Conservation (phyloP, 2,797 vertebrate species). For the Petrocephalus schoutedeni region DNA sequence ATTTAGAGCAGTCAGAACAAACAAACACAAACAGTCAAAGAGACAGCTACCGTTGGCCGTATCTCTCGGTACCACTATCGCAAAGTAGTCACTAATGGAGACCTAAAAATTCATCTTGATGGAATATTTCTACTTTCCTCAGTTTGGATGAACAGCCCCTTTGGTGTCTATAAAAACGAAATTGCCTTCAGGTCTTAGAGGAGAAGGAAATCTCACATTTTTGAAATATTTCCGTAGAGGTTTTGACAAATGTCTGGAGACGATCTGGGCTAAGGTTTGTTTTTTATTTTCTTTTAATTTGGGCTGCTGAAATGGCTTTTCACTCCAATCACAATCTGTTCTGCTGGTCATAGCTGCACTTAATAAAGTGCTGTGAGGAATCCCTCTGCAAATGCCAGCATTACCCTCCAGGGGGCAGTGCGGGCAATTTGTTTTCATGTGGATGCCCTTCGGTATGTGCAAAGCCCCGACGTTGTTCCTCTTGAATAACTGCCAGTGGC, state of each 20-base stretch:
- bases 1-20: not conserved
- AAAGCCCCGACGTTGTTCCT: not conserved
- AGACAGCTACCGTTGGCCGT: not conserved
- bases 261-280: not conserved
- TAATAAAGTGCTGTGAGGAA: conserved; percentile 5
- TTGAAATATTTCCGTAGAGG: not conserved
- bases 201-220: conserved; percentile 13
- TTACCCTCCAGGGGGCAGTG: not conserved
- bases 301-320: not conserved
- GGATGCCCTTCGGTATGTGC: not conserved
- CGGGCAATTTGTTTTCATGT: not conserved
- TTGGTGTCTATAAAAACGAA: conserved; percentile 6
- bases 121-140: not conserved
- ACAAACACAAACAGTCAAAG: not conserved
- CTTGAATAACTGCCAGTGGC: not conserved
- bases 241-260: not conserved
- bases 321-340: conserved; percentile 21
- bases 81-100: not conserved
- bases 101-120: conserved; percentile 10
- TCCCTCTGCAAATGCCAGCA: not conserved
- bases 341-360: conserved; percentile 13
- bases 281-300: not conserved
- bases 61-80: not conserved
- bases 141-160: not conserved
- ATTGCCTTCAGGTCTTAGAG: conserved; percentile 8